Percentiles rank a stretch among this genome's conserved stretches.
phyloP scores from a whole-genome alignment of 2,888 invertebrate genomes.

The Ptychoptera contaminata region DNA sequence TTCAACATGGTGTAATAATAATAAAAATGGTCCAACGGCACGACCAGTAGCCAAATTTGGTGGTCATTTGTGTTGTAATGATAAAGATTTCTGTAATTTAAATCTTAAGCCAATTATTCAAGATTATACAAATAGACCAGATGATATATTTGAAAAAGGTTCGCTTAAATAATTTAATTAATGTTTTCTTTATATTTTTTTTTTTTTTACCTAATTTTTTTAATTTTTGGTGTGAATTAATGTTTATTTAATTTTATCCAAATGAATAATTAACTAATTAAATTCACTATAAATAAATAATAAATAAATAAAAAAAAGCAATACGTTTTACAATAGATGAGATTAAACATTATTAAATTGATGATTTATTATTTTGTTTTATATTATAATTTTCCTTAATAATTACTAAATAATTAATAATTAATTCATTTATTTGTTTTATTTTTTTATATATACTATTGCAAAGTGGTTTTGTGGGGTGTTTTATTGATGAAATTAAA shows the following conservation, averaged over 20 bases:
- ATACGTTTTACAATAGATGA: no score
- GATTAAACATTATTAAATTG: no score
- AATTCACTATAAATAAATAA: no score
- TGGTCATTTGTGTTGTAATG: conserved; percentile 27
- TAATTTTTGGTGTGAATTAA: not conserved
- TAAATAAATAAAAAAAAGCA: no score
- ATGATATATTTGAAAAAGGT: conserved; percentile 14
- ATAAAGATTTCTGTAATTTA: conserved; percentile 28
- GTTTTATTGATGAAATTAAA: no score
- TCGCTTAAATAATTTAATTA: conserved; percentile 12
- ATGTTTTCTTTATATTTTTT: conserved; percentile 1
- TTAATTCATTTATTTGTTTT: no score
- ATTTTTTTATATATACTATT: no score
- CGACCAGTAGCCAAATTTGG: conserved; percentile 24
- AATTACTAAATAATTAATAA: no score
- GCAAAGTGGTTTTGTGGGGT: no score
- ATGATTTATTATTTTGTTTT: no score
- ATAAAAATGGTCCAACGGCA: conserved; percentile 25
- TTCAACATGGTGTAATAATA: conserved; percentile 30
- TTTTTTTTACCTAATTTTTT: not conserved
- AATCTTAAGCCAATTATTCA: conserved; percentile 30
- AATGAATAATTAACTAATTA: not conserved
- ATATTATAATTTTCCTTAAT: no score
- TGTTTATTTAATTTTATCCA: conserved; percentile 1
- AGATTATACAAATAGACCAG: conserved; percentile 18